Conservation (phyloP, 2,797 vertebrate species). For the Coracias cyanogaster region DNA sequence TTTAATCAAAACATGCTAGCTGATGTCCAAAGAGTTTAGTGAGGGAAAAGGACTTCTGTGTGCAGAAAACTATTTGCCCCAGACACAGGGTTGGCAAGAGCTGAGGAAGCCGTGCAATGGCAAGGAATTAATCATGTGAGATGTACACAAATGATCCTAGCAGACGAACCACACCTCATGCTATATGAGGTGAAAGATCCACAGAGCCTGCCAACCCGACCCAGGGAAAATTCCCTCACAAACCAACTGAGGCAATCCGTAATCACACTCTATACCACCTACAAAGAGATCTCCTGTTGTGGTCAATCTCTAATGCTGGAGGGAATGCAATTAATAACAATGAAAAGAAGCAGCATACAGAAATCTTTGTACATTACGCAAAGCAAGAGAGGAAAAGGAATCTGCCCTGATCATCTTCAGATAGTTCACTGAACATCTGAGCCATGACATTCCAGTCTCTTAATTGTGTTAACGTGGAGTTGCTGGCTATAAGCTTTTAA, state of each 20-base stretch:
- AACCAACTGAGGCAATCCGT: neutral
- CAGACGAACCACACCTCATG: neutral
- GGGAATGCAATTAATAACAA: neutral
- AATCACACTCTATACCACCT: neutral
- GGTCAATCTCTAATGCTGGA: neutral
- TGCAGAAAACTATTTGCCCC: neutral
- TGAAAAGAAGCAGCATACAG: neutral
- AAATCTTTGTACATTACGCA: neutral
- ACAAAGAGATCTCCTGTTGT: neutral
- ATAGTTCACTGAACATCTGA: neutral
- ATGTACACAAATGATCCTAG: constrained; percentile 17
- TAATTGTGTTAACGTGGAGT: neutral
- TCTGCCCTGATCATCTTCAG: neutral
- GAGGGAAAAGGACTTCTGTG: neutral
- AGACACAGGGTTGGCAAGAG: neutral
- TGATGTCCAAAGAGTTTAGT: neutral
- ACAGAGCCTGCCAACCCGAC: constrained; percentile 35
- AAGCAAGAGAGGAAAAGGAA: neutral
- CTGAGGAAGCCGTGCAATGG: neutral
- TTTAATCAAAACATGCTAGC: neutral
- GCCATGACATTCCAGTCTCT: neutral
- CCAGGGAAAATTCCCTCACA: constrained; percentile 20
- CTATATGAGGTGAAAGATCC: constrained; percentile 52
- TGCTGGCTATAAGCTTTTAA: neutral
- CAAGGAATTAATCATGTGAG: constrained; percentile 18